Base-by-base conservation (phyloP, 1,140 invertebrate genomes). In the Zophobas morio region DNA sequence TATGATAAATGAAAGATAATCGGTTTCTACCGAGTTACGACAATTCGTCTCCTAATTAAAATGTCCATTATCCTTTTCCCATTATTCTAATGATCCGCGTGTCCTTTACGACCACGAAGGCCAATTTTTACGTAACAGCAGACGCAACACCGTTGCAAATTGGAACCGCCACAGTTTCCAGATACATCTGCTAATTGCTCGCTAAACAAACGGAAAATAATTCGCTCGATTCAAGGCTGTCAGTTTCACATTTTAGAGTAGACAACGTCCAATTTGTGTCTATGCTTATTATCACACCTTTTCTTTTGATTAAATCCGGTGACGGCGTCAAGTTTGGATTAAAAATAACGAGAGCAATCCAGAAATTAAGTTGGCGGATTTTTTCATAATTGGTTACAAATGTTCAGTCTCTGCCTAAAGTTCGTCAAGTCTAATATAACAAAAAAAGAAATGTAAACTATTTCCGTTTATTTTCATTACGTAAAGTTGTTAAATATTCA, bases 101-200 rank as follows among this genome's bases (percentile, higher is more conserved):
- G 49, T 51, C 49, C 49, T 51, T 51, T 51, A n/a, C 4, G n/a
- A 3, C 60, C 39, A 39, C 60, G 60, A 66, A 66, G 60, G 60
- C 60, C 60, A 39, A 3, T 42, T 66, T 46, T 66, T 66, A 66
- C 60, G 60, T 66, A 66, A 66, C 49, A 51, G 49, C 42, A 46
- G 42, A 51, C 49, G 49, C n/a, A 51, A 51, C 49, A 51, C 56
- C n/a, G 6, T 66, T 6, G 39, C 57, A 39, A 39, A 63, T 37
- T 39, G 8, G 32, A 63, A 63, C 49, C 33, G 33, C 49, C 49
- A 63, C 60, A 40, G 60, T 46, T 46, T 42, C 2, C 8, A 66
- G 37, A 66, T 40, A 8, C 39, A 66, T 66, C 60, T 47, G 39
- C 60, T 66, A 66, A 66, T 42, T 42, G 60, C 60, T 42, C 8